phyloP scores from a whole-genome alignment of 2,113 vertebrate genomes.

The Paradisaea rubra region DNA sequence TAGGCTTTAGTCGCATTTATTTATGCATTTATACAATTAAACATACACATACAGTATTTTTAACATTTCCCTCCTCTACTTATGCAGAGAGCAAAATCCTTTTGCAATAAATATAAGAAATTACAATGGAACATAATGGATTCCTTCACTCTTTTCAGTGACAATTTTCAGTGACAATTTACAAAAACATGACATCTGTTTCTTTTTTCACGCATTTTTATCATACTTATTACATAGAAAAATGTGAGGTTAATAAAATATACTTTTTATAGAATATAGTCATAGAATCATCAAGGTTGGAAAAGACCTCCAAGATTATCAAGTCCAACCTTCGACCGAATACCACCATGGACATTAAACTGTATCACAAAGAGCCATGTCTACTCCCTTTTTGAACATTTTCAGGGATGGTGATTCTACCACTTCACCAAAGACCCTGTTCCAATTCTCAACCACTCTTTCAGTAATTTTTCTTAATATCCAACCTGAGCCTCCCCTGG shows the following conservation, averaged over 20 bases:
- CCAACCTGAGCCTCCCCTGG: background rate
- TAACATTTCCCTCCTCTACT: background rate
- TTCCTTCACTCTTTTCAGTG: background rate
- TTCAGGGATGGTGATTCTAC: background rate
- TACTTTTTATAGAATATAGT: background rate
- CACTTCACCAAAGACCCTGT: accelerated
- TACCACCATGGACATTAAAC: background rate
- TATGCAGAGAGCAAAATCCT: background rate
- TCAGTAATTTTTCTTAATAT: background rate
- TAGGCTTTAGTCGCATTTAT: background rate
- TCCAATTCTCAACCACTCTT: background rate
- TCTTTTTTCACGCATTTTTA: background rate
- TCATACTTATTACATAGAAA: background rate
- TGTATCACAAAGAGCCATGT: too few relatives aligned
- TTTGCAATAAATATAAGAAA: background rate
- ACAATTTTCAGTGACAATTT: background rate
- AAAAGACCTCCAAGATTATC: background rate
- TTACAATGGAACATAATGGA: background rate
- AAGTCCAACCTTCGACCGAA: accelerated
- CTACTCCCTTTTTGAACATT: background rate
- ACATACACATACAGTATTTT: background rate
- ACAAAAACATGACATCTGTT: background rate
- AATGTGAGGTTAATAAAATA: background rate
- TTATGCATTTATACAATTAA: background rate
- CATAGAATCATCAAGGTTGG: background rate